Percentiles rank a stretch among this genome's conserved stretches.
These are phyloP conservation scores for Drosophila testacea DNA, from an alignment of 2,888 invertebrate species.

Conservation along the genomic window DNA sequence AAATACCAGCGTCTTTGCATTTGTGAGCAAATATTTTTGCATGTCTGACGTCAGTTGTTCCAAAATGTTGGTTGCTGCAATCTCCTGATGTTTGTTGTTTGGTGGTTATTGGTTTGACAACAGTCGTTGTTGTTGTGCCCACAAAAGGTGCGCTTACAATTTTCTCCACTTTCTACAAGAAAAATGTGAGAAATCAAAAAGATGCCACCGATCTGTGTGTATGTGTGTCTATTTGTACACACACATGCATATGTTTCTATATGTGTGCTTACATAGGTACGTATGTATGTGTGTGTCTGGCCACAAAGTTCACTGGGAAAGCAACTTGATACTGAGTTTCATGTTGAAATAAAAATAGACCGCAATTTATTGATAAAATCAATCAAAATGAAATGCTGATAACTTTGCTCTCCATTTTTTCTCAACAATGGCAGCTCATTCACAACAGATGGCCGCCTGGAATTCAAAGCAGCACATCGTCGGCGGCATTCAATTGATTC, in stretches of 20 bases:
- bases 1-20: conserved; percentile 57
- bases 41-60: conserved; percentile 56
- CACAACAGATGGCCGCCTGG: conserved; percentile 56
- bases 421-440: conserved; percentile 64
- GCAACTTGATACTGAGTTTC: conserved; percentile 62
- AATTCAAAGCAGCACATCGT: conserved; percentile 9
- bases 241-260: conserved; percentile 15
- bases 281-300: conserved; percentile 35
- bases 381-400: conserved; percentile 57
- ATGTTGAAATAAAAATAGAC: conserved; percentile 66
- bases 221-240: conserved; percentile 18
- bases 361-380: conserved; percentile 75
- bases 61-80: conserved; percentile 27
- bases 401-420: conserved; percentile 43
- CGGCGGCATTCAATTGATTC: conserved; percentile 61
- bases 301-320: conserved; percentile 76
- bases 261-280: not conserved
- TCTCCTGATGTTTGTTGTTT: conserved; percentile 33
- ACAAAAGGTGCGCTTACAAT: conserved; percentile 75
- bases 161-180: conserved; percentile 78
- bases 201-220: conserved; percentile 61
- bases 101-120: conserved; percentile 35
- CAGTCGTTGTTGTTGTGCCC: conserved; percentile 53
- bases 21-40: conserved; percentile 49
- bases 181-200: conserved; percentile 80